Conservation (phyloP, 2,797 vertebrate species). For the Anolis apletophallus region DNA sequence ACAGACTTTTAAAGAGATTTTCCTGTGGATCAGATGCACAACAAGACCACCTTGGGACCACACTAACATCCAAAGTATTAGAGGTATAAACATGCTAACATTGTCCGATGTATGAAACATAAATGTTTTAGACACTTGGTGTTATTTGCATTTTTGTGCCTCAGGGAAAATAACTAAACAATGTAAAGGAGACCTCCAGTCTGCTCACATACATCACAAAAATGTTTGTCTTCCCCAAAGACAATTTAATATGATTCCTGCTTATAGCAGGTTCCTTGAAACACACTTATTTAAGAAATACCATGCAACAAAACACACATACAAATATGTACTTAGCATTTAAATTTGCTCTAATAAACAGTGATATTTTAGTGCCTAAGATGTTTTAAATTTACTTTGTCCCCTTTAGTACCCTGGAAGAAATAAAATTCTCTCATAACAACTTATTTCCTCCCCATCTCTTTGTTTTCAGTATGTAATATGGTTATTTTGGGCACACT, state of each 20-base stretch:
- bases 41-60: neutral
- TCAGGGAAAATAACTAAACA: neutral
- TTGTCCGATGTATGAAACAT: neutral
- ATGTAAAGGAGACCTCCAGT: neutral
- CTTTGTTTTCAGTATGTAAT: neutral
- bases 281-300: slow-evolving; percentile 29
- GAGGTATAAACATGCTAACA: neutral
- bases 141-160: neutral
- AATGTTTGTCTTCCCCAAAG: neutral
- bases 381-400: neutral
- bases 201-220: neutral
- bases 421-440: slow-evolving; percentile 11
- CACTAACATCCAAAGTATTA: neutral
- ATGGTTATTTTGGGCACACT: slow-evolving; percentile 20
- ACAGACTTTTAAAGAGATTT: neutral
- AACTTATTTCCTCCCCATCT: neutral
- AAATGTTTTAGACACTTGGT: neutral
- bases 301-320: too few species aligned
- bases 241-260: neutral
- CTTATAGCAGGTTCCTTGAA: slow-evolving; percentile 1
- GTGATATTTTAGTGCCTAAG: neutral
- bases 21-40: neutral
- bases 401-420: neutral
- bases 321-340: too few species aligned
- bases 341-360: neutral